Evolutionary conservation across 2,113 vertebrate genomes (phyloP).

Genomic region (Parus major): DNA sequence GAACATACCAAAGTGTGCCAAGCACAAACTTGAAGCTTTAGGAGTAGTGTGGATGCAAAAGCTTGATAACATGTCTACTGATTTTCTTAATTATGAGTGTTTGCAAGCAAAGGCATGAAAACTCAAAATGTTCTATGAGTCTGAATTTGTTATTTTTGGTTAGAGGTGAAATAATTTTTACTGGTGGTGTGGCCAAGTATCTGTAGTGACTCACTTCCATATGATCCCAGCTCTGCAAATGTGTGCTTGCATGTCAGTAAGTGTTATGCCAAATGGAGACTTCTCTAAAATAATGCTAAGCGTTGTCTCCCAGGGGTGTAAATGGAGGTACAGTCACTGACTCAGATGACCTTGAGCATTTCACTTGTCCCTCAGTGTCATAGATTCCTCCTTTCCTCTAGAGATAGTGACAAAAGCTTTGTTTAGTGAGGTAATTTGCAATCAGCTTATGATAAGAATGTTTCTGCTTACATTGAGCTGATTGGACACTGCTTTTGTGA

Average conservation of each 20-base stretch:
- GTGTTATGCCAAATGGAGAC: neutral
- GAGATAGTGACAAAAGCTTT: neutral
- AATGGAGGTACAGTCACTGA: neutral
- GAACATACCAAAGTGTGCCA: neutral
- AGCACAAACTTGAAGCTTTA: neutral
- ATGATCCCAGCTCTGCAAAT: neutral
- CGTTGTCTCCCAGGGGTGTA: neutral
- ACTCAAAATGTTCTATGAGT: neutral
- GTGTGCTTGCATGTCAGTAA: neutral
- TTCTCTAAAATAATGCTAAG: neutral
- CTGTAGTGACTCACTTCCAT: neutral
- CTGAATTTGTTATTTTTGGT: neutral
- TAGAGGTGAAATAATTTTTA: neutral
- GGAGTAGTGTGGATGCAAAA: neutral
- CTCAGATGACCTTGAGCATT: neutral
- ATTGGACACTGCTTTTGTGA: neutral
- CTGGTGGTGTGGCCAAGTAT: neutral
- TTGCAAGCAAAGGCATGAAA: neutral
- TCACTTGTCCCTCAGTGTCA: neutral
- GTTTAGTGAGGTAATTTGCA: neutral
- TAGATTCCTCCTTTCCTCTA: neutral
- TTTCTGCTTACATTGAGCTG: neutral
- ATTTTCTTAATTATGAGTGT: neutral
- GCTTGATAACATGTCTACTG: neutral
- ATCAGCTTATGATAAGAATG: neutral